These are phyloP conservation scores for Caranx melampygus DNA, from an alignment of 2,113 vertebrate genomes.

Conservation along the genomic window DNA sequence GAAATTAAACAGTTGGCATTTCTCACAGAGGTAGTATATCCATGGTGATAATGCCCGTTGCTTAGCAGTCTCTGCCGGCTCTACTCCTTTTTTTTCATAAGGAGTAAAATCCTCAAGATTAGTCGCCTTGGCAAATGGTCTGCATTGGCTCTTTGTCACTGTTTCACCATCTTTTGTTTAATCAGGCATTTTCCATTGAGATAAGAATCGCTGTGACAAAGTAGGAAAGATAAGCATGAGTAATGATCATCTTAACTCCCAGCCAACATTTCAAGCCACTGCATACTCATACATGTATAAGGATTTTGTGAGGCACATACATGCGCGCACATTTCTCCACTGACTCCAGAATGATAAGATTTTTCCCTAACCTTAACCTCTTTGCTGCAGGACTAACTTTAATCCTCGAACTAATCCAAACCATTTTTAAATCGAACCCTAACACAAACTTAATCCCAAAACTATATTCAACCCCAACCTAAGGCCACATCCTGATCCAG, in stretches of 20 bases:
- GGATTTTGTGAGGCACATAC: slow-evolving; percentile 12
- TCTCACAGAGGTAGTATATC: slow-evolving; percentile 52
- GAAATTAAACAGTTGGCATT: slow-evolving; percentile 51
- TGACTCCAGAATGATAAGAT: slow-evolving; percentile 6
- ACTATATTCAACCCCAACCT: slow-evolving; percentile 27
- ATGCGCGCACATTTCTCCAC: not conserved
- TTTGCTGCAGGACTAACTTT: slow-evolving; percentile 13
- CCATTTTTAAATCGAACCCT: slow-evolving; percentile 5
- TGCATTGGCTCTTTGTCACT: slow-evolving; percentile 57
- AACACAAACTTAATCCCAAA: slow-evolving; percentile 30
- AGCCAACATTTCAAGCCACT: slow-evolving; percentile 51
- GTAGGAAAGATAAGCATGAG: slow-evolving; percentile 61
- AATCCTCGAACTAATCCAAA: slow-evolving; percentile 33
- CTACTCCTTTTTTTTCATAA: slow-evolving; percentile 22
- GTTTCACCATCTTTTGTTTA: slow-evolving; percentile 67
- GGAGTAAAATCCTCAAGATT: slow-evolving; percentile 64
- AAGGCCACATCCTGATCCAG: not conserved
- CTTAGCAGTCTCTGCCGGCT: slow-evolving; percentile 54
- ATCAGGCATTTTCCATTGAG: slow-evolving; percentile 63
- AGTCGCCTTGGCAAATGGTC: slow-evolving; percentile 60
- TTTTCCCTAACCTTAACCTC: slow-evolving; percentile 20
- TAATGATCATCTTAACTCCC: slow-evolving; percentile 67
- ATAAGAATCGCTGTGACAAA: slow-evolving; percentile 65
- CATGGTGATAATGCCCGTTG: slow-evolving; percentile 53
- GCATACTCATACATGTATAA: slow-evolving; percentile 16